Evolutionary conservation across 2,797 vertebrate genomes (phyloP), one percentile per base, ranked within the genome.

Genomic region (Neostethus bicornis): DNA sequence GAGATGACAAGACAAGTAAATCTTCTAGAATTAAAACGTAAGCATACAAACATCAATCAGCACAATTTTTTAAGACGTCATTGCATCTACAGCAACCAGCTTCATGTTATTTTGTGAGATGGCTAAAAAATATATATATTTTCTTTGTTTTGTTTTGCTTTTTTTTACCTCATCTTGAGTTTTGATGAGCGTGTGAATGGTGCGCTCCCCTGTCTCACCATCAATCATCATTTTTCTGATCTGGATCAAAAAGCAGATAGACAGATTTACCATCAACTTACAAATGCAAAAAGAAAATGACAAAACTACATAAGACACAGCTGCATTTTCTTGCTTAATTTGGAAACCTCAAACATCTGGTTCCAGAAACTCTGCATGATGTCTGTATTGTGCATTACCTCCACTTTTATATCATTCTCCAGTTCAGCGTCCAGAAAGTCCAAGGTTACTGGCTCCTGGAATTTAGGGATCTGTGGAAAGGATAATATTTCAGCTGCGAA

Each of bases 171-270:
- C 97, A 90, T 99, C 97, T 62, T 96, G 96, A 79, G 94, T 96
- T 88, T 99, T 99, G 66, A 98, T 96, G 66, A 99, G 82, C 1
- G 97, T 99, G 76, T 94, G 77, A 79, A 98, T 96, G 14, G 93
- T 96, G 68, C 83, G 92, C 77, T 96, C 93, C 11, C 96, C 97
- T 45, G 90, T 95, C 77, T 94, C 92, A 34, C 95, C 94, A 66
- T 99, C 95, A 49, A 99, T 99, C 97, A 99, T 98, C 90, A 94
- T 93, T 84, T 79, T 96, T 68, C 96, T 92, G 88, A 98, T 98
- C 97, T 99, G 65, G 5, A 49, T 2, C 1, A 17, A 44, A 7
- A 62, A 17, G 10, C 19, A 39, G 10, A 41, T 10, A 41, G 20
- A 41, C 8, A n/a, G 2, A 5, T 2, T 49, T 46, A 34, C 13